These are phyloP conservation scores for Miniopterus natalensis DNA, from an alignment of 2,113 vertebrate species.

Conservation along the genomic window DNA sequence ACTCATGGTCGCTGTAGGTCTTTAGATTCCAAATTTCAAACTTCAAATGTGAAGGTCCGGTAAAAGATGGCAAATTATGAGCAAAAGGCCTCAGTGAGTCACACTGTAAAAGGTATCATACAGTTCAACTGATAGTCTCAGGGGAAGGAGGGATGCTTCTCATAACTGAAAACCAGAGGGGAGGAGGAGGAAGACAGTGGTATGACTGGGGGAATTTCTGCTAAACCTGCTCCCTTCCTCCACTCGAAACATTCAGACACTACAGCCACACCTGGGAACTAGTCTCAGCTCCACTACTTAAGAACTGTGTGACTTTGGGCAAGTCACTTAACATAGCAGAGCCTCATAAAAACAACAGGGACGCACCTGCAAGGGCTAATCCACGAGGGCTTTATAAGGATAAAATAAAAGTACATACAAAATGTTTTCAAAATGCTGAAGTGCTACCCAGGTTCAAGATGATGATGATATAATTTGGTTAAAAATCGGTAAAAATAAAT, in stretches of 20 bases:
- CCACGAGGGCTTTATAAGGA: too few relatives aligned
- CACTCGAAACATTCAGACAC: fast-evolving
- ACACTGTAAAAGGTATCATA: background rate
- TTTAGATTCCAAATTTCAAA: background rate
- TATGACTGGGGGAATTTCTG: background rate
- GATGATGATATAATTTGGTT: background rate
- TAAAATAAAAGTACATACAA: background rate
- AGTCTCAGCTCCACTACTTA: background rate
- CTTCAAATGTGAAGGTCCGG: background rate
- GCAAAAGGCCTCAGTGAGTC: background rate
- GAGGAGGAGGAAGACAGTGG: background rate
- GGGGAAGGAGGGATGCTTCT: background rate
- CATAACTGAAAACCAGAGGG: background rate
- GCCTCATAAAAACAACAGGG: background rate
- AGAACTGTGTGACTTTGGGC: background rate
- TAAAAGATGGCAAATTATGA: background rate
- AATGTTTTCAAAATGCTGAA: background rate
- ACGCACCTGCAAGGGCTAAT: background rate
- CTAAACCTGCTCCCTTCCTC: too few relatives aligned
- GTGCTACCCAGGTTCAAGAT: background rate
- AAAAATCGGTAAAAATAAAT: background rate
- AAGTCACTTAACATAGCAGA: fast-evolving
- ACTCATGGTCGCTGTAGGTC: background rate
- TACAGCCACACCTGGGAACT: background rate
- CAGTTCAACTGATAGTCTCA: background rate